These are phyloP conservation scores for Epinephelus lanceolatus DNA, from an alignment of 2,113 vertebrate species.

Conservation along the genomic window DNA sequence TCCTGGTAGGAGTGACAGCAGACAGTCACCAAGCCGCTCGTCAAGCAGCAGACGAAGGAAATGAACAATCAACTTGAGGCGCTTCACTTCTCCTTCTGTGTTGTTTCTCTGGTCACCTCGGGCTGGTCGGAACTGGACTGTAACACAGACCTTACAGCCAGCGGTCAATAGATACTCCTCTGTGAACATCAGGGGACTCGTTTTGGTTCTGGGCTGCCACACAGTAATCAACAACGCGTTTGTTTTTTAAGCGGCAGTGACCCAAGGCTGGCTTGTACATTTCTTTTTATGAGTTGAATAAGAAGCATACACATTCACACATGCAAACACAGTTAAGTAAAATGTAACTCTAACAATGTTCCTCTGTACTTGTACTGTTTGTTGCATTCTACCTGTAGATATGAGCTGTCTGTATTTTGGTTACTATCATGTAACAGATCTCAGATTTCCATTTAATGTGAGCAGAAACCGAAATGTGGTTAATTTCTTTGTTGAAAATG, in stretches of 20 bases:
- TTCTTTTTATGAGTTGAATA: conserved; percentile 58
- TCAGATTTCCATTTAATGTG: conserved; percentile 74
- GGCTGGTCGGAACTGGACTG: conserved; percentile 36
- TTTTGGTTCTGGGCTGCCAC: conserved; percentile 8
- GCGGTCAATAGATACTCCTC: conserved; percentile 11
- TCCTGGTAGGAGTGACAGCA: conserved; percentile 61
- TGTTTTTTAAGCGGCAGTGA: conserved; percentile 38
- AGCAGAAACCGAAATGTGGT: conserved; percentile 67
- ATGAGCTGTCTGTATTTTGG: conserved; percentile 76
- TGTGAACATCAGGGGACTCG: neutral
- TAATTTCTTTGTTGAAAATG: conserved; percentile 82
- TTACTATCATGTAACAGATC: conserved; percentile 64
- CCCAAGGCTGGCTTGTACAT: conserved; percentile 41
- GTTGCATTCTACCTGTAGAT: conserved; percentile 79
- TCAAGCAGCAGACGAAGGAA: conserved; percentile 74
- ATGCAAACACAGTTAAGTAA: conserved; percentile 15
- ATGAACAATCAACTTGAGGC: conserved; percentile 40
- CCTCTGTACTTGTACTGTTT: conserved; percentile 58
- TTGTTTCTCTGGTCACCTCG: neutral
- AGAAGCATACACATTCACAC: conserved; percentile 4
- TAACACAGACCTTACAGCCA: conserved; percentile 21
- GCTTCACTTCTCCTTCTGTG: neutral
- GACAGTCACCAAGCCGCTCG: conserved; percentile 71
- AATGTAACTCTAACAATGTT: conserved; percentile 32
- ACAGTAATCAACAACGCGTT: neutral